These are phyloP conservation scores for Goniozus legneri DNA, from an alignment of 1,140 invertebrate genomes.

Conservation along the genomic window DNA sequence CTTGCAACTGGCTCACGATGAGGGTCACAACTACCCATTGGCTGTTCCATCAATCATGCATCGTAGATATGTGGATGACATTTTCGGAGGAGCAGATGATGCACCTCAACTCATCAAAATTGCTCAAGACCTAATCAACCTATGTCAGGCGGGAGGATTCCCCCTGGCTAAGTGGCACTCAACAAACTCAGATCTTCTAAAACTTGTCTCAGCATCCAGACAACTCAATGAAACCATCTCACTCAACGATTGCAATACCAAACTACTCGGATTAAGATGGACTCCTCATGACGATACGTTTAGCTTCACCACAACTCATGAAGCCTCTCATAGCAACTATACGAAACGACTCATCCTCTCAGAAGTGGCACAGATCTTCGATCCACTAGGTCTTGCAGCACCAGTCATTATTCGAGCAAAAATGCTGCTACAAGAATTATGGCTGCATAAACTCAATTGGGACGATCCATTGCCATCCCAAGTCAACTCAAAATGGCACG, in stretches of 20 bases:
- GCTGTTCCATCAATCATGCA: background rate
- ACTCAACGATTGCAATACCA: no score
- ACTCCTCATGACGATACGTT: no score
- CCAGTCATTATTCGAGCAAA: background rate
- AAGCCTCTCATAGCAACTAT: no score
- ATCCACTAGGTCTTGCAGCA: background rate
- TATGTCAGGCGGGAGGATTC: background rate
- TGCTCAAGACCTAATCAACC: background rate
- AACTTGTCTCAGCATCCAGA: no score
- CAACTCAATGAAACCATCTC: no score
- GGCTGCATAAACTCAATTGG: background rate
- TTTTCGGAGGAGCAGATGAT: background rate
- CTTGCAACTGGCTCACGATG: background rate
- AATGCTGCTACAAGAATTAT: background rate
- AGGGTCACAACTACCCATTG: background rate
- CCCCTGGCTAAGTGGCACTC: background rate
- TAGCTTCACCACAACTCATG: no score
- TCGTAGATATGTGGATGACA: background rate
- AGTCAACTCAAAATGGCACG: background rate
- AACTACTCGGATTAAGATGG: no score
- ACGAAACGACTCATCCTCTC: no score
- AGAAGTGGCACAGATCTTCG: no score
- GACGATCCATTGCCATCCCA: no score
- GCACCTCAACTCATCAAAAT: background rate
- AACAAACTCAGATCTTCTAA: background rate